Base-by-base conservation (phyloP, 2,113 vertebrate species). In the Sebastes fasciatus region DNA sequence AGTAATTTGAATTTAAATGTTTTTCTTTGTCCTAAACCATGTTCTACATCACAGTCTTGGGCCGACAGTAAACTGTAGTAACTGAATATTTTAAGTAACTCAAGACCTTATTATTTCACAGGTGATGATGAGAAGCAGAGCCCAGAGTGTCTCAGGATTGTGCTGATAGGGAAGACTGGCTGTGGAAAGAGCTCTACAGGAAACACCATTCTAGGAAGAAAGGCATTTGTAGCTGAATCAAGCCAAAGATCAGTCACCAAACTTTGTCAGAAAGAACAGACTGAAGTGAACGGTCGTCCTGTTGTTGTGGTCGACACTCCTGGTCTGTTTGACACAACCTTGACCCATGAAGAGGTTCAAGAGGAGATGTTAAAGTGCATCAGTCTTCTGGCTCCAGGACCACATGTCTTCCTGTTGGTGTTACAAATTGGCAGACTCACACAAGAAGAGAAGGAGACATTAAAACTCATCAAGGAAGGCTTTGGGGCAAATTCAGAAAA, bases 321-420 rank as follows among this genome's bases (percentile, higher is more conserved):
- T 1, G 57, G 57, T 7, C 12, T 60, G 57, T 60, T 60, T 10
- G 57, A 60, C 23, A 26, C 57, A 4, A 26, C 4, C 2, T 6
- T 3, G 46, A 40, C 83, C 8, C 0, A 17, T 14, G 48, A 74
- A 5, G 42, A 81, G 1, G 58, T 81, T 3, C 0, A 73, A 0
- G 45, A 76, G 4, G 82, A 89, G 68, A 10, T 89, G 4, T 8
- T 42, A 5, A 85, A 78, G 16, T 85, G 83, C 21, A 55, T 85
- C 55, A 61, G 23, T n/a, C 21, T 86, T 0, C 10, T 83, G 43
- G 19, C 82, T 79, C 86, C 88, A 43, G 79, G 88, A 14, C 88
- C 88, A 13, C 80, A 86, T 21, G 87, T 74, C 16, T 80, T 90
- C 71, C 43, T 90, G 26, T 6, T 89, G 69, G 86, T 91, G 49